phyloP scores from a whole-genome alignment of 2,888 invertebrate species.

The Euzophera pinguis region DNA sequence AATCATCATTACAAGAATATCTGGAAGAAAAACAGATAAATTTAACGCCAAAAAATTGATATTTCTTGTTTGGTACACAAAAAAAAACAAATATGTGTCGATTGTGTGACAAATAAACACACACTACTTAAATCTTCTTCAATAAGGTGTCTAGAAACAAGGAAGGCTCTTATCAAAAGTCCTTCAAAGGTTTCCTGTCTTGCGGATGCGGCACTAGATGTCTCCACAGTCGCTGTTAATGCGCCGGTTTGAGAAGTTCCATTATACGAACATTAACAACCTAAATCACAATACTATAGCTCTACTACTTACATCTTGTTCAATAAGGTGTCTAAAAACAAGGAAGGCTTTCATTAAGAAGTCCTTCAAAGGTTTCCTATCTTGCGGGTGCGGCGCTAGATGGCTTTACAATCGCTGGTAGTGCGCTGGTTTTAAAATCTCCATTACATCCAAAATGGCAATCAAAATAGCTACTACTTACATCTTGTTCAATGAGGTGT shows the following conservation, averaged over 20 bases:
- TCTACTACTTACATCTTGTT: slow-evolving; percentile 81
- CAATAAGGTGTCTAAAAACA: slow-evolving; percentile 89
- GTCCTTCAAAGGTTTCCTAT: slow-evolving; percentile 90
- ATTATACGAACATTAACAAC: no score
- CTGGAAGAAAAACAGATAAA: no score
- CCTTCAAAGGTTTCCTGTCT: slow-evolving; percentile 90
- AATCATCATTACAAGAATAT: no score
- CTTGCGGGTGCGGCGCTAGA: slow-evolving; percentile 82
- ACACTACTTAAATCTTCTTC: slow-evolving; percentile 82
- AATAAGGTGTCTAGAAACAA: slow-evolving; percentile 89
- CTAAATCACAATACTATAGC: no score
- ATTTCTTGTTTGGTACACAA: no score
- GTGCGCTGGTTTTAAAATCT: slow-evolving; percentile 92
- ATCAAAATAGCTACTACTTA: slow-evolving; percentile 39
- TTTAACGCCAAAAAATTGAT: no score
- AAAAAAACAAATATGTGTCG: no score
- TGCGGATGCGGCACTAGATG: slow-evolving; percentile 54
- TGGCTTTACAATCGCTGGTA: slow-evolving; percentile 93
- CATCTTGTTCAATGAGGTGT: slow-evolving; percentile 88
- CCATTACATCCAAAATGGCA: no score
- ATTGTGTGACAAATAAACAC: no score
- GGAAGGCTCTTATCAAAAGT: slow-evolving; percentile 91
- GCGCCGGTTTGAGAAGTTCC: no score
- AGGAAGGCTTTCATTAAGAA: slow-evolving; percentile 90
- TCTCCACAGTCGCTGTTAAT: no score